These are phyloP conservation scores for mouse (Mus musculus) DNA, from an alignment of 2,113 vertebrate species.

Conservation along the genomic window DNA sequence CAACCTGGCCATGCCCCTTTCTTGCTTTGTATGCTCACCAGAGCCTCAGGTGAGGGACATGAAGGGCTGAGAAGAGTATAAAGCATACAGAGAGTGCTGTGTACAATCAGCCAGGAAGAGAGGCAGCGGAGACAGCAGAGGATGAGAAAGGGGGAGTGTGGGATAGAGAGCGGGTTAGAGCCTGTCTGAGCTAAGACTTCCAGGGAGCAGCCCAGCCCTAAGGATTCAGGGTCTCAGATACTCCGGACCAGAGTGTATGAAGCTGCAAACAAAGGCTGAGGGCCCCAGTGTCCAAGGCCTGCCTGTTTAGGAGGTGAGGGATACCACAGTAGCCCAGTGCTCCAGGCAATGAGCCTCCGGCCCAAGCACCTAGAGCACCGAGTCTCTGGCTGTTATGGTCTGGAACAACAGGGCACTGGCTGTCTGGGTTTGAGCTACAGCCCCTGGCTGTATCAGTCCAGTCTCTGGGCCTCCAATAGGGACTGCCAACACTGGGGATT, in stretches of 20 bases:
- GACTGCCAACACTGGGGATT: background rate
- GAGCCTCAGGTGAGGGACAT: background rate
- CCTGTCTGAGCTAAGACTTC: background rate
- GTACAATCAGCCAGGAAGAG: background rate
- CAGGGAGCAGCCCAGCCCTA: background rate
- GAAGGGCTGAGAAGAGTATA: background rate
- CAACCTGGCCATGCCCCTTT: background rate
- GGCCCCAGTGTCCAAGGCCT: background rate
- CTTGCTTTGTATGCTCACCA: background rate
- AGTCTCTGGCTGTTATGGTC: background rate
- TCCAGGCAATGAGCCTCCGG: background rate
- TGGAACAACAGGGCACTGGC: background rate
- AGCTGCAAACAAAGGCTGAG: too few relatives aligned
- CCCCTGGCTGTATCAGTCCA: background rate
- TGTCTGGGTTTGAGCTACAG: background rate
- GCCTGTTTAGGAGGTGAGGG: background rate
- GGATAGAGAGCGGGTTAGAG: background rate
- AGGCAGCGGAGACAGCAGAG: background rate
- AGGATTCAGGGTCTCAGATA: background rate
- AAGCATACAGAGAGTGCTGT: background rate
- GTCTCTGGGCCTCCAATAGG: background rate
- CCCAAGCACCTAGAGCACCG: background rate
- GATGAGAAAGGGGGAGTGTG: background rate
- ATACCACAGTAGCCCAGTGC: background rate
- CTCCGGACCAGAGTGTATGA: background rate